These are phyloP conservation scores for Lingula anatina DNA, from an alignment of 2,888 invertebrate genomes.

Conservation along the genomic window DNA sequence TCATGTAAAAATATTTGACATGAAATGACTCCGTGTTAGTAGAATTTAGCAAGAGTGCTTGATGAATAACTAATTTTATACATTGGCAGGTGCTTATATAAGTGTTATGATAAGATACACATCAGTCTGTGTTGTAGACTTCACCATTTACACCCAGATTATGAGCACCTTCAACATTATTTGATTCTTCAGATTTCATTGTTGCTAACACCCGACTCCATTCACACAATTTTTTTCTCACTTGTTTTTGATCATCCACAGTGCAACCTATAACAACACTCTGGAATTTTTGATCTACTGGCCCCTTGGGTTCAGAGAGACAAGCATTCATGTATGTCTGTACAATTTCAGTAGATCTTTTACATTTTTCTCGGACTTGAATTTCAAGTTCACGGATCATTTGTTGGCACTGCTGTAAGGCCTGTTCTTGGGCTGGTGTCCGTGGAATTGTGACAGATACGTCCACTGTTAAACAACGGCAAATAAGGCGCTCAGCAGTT, in stretches of 20 bases:
- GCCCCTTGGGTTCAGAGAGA: conserved; percentile 43
- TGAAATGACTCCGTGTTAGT: too few species aligned
- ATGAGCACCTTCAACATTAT: too few species aligned
- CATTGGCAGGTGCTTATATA: too few species aligned
- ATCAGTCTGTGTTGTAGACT: too few species aligned
- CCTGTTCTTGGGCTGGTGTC: conserved; percentile 45
- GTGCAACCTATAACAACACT: conserved; percentile 49
- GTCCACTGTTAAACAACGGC: conserved; percentile 50
- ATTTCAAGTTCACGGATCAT: conserved; percentile 36
- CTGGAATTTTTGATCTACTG: conserved; percentile 50
- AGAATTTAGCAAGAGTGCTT: too few species aligned
- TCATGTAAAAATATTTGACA: too few species aligned
- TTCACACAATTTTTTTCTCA: conserved; percentile 15
- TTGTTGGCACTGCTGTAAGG: conserved; percentile 39
- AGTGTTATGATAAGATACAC: too few species aligned
- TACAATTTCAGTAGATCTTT: conserved; percentile 21
- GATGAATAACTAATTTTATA: too few species aligned
- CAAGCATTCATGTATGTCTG: conserved; percentile 51
- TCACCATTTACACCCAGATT: too few species aligned
- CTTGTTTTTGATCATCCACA: conserved; percentile 53
- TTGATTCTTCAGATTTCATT: too few species aligned
- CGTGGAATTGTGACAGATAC: conserved; percentile 46
- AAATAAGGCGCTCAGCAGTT: conserved; percentile 46
- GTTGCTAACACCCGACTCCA: too few species aligned
- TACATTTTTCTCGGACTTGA: conserved; percentile 24